Evolutionary conservation across 2,113 vertebrate species (phyloP), one percentile per base, ranked within the genome.

Genomic region (Thalassoma bifasciatum): DNA sequence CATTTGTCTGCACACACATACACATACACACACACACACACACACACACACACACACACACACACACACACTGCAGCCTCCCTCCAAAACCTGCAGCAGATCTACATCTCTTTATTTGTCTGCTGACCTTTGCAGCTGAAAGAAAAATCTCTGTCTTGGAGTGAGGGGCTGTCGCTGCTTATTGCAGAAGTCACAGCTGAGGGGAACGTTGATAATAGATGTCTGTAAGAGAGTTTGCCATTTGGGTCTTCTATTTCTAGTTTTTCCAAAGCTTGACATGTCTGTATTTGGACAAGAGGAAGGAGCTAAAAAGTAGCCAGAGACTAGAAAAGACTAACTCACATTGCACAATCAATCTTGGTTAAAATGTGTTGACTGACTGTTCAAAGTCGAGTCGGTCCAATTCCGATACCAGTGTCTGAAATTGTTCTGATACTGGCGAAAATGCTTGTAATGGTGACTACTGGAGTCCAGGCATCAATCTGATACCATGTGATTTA

Each of bases 91-190:
- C 82, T 7, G 52, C 44, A 60, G 26, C 71, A 38, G 60, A 78
- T 81, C 69, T 71, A 17, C 19, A 44, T 71, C 64, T 56, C 40
- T 69, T 65, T 77, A 53, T 61, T 54, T 51, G 74, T 68, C 70
- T 75, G 72, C 68, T 64, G 64, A 56, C 68, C 59, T 82, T 68
- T 59, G 60, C n/a, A 40, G 66, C 56, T 30, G 44, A 69, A 61
- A 67, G 13, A n/a, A 46, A 52, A 56, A 14, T 3, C 51, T 23
- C 61, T 75, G 44, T 88, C 63, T 2, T 82, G 67, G 72, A 88
- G 58, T 40, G 44, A 1, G 53, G 66, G 40, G 37, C 51, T 81
- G 84, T 66, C 78, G 9, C 51, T 56, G 66, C 37, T 54, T 6
- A 19, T 79, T 60, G 36, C 19, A 49, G 60, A 44, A 10, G 37